These are phyloP conservation scores for Lapara coniferarum DNA, from an alignment of 2,888 invertebrate genomes.

Conservation along the genomic window DNA sequence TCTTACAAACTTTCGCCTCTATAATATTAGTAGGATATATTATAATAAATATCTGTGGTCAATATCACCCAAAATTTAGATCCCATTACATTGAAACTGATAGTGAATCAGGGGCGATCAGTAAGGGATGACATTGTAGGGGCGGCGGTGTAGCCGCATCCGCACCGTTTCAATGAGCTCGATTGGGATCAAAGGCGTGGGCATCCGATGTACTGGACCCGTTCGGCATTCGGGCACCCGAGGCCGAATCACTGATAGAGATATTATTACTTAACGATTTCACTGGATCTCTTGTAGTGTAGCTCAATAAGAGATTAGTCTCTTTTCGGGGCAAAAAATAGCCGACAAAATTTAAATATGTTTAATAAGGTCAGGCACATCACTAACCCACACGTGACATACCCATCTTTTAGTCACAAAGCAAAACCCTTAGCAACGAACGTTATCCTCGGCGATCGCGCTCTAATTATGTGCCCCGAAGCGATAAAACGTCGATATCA, in stretches of 20 bases:
- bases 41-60: too few species aligned
- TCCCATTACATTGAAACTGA: neutral
- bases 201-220: neutral
- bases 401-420: neutral
- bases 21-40: too few species aligned
- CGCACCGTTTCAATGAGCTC: neutral
- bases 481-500: conserved; percentile 41
- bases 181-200: conserved; percentile 11
- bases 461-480: conserved; percentile 39
- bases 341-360: neutral
- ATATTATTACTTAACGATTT: neutral
- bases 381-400: neutral
- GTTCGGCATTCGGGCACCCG: neutral
- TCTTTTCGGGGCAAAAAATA: too few species aligned
- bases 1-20: too few species aligned
- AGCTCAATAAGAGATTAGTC: neutral
- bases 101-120: conserved; percentile 1
- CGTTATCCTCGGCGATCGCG: conserved; percentile 7
- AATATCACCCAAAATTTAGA: neutral
- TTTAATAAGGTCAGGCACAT: neutral
- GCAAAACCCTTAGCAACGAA: neutral
- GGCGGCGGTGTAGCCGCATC: neutral
- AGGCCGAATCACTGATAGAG: neutral
- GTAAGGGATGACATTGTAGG: neutral
- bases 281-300: neutral